Base-by-base conservation (phyloP, 2,113 vertebrate genomes). In the Salvator merianae region DNA sequence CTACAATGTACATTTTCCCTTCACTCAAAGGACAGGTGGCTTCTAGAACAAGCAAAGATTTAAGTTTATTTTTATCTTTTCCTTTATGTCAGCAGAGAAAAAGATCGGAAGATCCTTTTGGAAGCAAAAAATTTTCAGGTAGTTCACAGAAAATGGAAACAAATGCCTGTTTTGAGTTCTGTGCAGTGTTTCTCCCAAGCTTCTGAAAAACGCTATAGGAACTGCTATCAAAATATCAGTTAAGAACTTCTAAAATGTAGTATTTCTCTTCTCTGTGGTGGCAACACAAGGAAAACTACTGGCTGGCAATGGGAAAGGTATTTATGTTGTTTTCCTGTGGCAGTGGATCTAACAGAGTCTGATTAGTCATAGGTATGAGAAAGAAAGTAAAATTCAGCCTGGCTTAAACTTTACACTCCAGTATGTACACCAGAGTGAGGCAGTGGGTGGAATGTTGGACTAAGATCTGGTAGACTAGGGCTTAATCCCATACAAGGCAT, bases 131-230 rank as follows among this genome's bases (percentile, higher is more conserved):
- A 87, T 88, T 91, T 86, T 91, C 83, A 92, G 88, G 81, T 83
- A 81, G 87, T 87, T 77, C 82, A 10, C 50, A 86, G 76, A 73
- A 91, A 90, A 88, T 87, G 89, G 89, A 85, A 90, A 40, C 53
- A 77, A 92, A 90, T 88, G 86, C 86, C 89, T 83, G 81, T 92
- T 93, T 83, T 91, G 74, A 90, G 93, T 94, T 91, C 88, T 20
- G 13, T 66, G 1, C 87, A 89, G 81, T 73, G 81, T 72, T 77
- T 90, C 84, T 93, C 85, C 79, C 82, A 83, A 89, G 85, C 62
- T 81, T 87, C 88, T 89, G 65, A 83, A 72, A 88, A 80, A 53
- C 84, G 84, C 73, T 81, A 32, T 69, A 75, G 71, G 83, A 88
- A 85, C 62, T 87, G 86, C 89, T 94, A 85, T 77, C 43, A 81